phyloP scores from a whole-genome alignment of 2,113 vertebrate genomes.

The Orthonyx spaldingii region DNA sequence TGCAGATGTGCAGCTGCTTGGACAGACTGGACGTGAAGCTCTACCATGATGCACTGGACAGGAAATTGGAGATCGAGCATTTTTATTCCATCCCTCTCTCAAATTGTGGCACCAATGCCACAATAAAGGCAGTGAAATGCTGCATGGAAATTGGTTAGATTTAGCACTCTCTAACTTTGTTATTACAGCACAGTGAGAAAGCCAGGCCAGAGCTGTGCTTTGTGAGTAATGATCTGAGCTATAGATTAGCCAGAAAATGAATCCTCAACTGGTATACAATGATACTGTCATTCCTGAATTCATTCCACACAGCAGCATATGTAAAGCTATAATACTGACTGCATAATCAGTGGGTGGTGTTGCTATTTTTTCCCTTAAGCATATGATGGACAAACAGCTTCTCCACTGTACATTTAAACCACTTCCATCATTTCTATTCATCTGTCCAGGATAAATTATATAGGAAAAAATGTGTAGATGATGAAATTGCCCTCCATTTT shows the following conservation, averaged over 20 bases:
- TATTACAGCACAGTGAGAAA: neutral
- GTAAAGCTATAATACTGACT: neutral
- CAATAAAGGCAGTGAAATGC: neutral
- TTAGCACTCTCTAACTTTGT: neutral
- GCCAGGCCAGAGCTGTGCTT: neutral
- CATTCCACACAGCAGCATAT: neutral
- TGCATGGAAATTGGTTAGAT: neutral
- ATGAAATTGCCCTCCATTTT: constrained; percentile 32
- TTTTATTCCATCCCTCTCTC: neutral
- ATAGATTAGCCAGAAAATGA: constrained; percentile 8
- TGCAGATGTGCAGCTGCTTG: neutral
- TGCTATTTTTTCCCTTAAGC: constrained; percentile 31
- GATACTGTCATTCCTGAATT: neutral
- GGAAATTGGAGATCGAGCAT: neutral
- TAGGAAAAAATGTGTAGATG: constrained; percentile 29
- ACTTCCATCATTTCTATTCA: neutral
- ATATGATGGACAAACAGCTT: constrained; percentile 32
- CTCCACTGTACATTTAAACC: constrained; percentile 11
- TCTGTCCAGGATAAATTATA: constrained; percentile 19
- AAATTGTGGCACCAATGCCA: neutral
- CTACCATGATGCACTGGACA: neutral
- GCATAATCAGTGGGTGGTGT: constrained; percentile 13
- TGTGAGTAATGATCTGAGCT: neutral
- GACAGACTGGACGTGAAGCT: neutral
- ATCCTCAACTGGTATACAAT: neutral